Percentiles rank a stretch among this genome's conserved stretches.
Evolutionary conservation across 2,888 invertebrate genomes (phyloP).

Genomic region (Sabatieria punctata): DNA sequence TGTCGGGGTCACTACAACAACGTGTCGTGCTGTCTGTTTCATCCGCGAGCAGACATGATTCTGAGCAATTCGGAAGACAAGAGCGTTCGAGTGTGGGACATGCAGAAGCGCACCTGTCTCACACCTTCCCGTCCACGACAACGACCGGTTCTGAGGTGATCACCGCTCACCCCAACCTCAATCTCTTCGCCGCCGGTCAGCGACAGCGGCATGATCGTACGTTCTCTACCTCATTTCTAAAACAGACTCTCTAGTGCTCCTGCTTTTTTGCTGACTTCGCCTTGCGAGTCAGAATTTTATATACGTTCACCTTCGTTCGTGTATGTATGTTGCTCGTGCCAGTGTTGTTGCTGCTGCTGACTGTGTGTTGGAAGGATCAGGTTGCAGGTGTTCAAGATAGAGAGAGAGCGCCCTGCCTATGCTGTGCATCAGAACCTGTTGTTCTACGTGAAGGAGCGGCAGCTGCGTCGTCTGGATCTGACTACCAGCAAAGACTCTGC

Average conservation of each 20-base stretch:
- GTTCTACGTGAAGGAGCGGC: constrained; percentile 87
- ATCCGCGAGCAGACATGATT: constrained; percentile 87
- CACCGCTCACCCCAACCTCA: constrained; percentile 77
- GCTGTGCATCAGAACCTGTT: constrained; percentile 78
- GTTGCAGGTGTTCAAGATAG: constrained; percentile 41
- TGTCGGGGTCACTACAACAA: constrained; percentile 99
- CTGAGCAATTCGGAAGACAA: constrained; percentile 94
- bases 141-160: constrained; percentile 74
- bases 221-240: too few species aligned
- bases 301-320: too few species aligned
- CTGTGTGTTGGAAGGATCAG: too few species aligned
- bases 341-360: too few species aligned
- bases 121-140: constrained; percentile 59
- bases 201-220: constrained; percentile 86
- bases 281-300: too few species aligned
- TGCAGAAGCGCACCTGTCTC: constrained; percentile 81
- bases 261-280: too few species aligned
- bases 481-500: constrained; percentile 75
- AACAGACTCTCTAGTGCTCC: too few species aligned
- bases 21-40: constrained; percentile 89
- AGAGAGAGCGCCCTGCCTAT: constrained; percentile 86
- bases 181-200: constrained; percentile 99
- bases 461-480: constrained; percentile 74
- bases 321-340: too few species aligned
- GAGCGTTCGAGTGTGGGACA: constrained; percentile 94